These are phyloP conservation scores for Grapholita molesta DNA, from an alignment of 1,140 invertebrate species.

Conservation along the genomic window DNA sequence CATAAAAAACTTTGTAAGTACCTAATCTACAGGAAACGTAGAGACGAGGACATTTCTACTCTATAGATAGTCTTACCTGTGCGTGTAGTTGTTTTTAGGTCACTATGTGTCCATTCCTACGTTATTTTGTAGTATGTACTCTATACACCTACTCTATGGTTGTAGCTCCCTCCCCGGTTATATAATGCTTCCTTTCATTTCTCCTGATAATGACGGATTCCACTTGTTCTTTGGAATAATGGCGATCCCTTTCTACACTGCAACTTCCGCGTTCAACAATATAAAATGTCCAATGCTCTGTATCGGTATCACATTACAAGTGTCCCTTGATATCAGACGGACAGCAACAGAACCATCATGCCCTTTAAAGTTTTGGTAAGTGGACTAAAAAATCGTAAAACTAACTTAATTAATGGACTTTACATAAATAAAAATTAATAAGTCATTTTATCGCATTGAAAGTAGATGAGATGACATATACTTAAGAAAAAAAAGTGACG, in stretches of 20 bases:
- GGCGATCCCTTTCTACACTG: slow-evolving; percentile 49
- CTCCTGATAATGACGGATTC: neutral
- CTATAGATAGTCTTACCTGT: too few species aligned
- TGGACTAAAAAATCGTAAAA: slow-evolving; percentile 6
- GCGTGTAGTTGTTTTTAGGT: neutral
- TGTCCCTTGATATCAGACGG: slow-evolving; percentile 24
- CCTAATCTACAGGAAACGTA: too few species aligned
- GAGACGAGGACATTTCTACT: too few species aligned
- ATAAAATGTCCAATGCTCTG: slow-evolving; percentile 48
- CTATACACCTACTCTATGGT: neutral
- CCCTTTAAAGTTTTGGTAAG: slow-evolving; percentile 49
- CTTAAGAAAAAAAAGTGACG: too few species aligned
- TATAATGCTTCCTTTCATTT: slow-evolving; percentile 1
- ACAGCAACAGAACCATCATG: slow-evolving; percentile 40
- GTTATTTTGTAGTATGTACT: neutral
- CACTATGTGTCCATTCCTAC: neutral
- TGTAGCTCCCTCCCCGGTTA: neutral
- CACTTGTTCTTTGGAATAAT: slow-evolving; percentile 11
- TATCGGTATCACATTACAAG: slow-evolving; percentile 34
- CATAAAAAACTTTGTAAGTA: too few species aligned
- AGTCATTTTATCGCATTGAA: too few species aligned
- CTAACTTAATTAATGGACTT: too few species aligned
- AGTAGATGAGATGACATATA: too few species aligned
- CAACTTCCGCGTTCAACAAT: slow-evolving; percentile 40
- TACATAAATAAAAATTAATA: too few species aligned